Conservation (phyloP, 37 sponge, comb jelly and placozoan genomes). For the Oscarella lobularis region DNA sequence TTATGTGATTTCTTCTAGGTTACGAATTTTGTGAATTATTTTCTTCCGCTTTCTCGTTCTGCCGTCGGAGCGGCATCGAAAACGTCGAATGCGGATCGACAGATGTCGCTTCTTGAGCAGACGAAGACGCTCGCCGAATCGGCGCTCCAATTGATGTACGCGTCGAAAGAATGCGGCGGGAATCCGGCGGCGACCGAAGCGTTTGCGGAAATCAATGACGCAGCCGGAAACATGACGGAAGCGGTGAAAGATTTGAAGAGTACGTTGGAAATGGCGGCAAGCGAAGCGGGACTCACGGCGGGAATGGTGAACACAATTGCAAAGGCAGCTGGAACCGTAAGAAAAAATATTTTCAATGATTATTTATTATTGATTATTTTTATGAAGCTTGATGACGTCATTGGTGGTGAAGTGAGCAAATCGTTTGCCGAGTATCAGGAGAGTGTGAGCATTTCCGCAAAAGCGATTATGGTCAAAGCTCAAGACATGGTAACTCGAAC, state of each 20-base stretch:
- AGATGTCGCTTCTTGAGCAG: conserved; percentile 51
- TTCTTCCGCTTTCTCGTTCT: conserved; percentile 55
- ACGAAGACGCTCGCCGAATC: conserved; percentile 81
- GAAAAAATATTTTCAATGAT: conserved; percentile 1
- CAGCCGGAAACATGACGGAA: conserved; percentile 26
- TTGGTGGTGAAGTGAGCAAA: conserved; percentile 19
- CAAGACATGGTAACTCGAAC: conserved; percentile 56
- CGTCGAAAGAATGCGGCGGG: conserved; percentile 72
- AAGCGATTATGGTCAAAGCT: conserved; percentile 40
- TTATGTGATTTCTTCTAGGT: conserved; percentile 16
- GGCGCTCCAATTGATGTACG: conserved; percentile 64
- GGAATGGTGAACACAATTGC: conserved; percentile 52
- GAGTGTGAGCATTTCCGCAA: conserved; percentile 24
- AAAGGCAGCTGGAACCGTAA: conserved; percentile 28
- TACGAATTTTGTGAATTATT: conserved; percentile 53
- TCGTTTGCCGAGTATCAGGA: conserved; percentile 68
- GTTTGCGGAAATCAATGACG: conserved; percentile 47
- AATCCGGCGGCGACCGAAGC: conserved; percentile 48
- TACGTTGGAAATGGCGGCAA: conserved; percentile 56
- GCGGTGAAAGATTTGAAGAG: conserved; percentile 52
- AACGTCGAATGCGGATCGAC: conserved; percentile 44
- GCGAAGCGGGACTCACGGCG: conserved; percentile 32
- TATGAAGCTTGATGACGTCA: conserved; percentile 12
- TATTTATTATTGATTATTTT: neutral
- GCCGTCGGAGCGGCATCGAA: conserved; percentile 84